A percentile compares a stretch with the other conserved stretches of the same genome.
Conservation (phyloP, 2,797 vertebrate genomes). For the Falco concolor region DNA sequence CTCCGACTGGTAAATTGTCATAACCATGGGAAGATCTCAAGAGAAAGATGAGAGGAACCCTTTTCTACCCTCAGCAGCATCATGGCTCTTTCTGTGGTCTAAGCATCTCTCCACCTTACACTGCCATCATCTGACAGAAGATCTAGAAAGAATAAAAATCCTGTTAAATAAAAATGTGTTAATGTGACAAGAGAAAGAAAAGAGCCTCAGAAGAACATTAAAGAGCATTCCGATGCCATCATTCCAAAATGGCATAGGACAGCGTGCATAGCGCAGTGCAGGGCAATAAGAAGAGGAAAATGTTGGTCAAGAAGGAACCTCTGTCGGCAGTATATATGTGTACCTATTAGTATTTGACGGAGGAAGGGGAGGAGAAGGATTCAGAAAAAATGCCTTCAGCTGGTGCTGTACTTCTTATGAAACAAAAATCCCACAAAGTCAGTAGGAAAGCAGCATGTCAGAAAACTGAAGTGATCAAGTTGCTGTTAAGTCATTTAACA, state of each 20-base stretch:
- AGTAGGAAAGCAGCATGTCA: background rate
- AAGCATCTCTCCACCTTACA: background rate
- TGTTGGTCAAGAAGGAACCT: background rate
- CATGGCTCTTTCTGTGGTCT: background rate
- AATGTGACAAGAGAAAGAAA: background rate
- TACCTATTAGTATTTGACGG: background rate
- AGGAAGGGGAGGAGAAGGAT: background rate
- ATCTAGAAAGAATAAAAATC: background rate
- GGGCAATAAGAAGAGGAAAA: background rate
- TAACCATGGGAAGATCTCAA: background rate
- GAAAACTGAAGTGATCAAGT: background rate
- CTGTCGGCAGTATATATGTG: background rate
- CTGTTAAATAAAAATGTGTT: background rate
- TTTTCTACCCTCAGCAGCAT: background rate
- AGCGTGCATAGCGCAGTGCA: background rate
- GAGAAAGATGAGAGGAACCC: background rate
- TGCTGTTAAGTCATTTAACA: background rate
- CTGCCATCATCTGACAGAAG: background rate
- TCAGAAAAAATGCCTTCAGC: background rate
- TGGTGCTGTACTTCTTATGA: background rate
- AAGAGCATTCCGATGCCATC: accelerated
- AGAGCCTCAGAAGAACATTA: background rate
- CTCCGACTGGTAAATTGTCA: background rate
- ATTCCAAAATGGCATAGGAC: background rate
- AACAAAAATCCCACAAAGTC: background rate